Percentiles rank a stretch among this genome's conserved stretches.
These are phyloP conservation scores for Pentalonia nigronervosa DNA, from an alignment of 1,140 invertebrate genomes.

Conservation along the genomic window DNA sequence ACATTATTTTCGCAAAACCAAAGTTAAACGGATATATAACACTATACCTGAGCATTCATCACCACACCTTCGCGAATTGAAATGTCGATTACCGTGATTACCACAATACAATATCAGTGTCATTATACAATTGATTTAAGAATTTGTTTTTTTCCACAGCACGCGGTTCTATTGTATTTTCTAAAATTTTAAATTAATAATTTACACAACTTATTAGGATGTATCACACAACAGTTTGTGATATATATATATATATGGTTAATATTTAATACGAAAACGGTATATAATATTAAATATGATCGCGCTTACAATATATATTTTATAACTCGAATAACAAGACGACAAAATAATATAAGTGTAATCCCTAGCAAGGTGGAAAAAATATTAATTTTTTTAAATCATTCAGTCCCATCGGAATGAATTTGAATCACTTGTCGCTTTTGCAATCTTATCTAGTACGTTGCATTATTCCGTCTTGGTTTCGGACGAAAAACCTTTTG, in stretches of 20 bases:
- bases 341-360: background rate
- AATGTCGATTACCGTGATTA: background rate
- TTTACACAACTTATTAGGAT: background rate
- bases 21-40: background rate
- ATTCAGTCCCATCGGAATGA: background rate
- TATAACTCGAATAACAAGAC: background rate
- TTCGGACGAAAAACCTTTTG: background rate
- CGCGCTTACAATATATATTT: background rate
- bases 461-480: background rate
- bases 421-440: background rate
- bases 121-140: background rate
- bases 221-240: background rate
- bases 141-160: background rate
- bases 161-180: background rate
- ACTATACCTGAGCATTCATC: background rate
- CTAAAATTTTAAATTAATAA: background rate
- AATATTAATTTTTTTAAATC: background rate
- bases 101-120: background rate
- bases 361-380: background rate
- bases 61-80: background rate
- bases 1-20: background rate
- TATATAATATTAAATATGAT: background rate
- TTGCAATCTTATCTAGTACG: background rate
- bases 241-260: background rate
- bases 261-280: background rate